A percentile compares a stretch with the other conserved stretches of the same genome.
phyloP scores from a whole-genome alignment of 2,113 vertebrate genomes.

The Vicugna pacos region DNA sequence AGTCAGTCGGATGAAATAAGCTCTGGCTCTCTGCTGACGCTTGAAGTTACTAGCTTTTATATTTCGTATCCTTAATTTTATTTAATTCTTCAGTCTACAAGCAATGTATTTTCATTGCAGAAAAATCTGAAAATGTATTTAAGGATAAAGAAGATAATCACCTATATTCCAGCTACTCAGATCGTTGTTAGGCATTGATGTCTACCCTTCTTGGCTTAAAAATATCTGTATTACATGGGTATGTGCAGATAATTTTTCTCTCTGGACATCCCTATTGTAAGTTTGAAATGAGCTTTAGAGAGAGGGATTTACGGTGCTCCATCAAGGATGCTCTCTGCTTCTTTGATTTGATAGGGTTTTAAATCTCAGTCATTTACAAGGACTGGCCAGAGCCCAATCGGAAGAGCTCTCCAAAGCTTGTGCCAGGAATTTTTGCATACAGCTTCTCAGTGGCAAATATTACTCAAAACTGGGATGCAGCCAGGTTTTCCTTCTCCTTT shows the following conservation, averaged over 20 bases:
- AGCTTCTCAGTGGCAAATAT: slow-evolving; percentile 75
- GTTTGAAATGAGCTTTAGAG: slow-evolving; percentile 20
- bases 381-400: slow-evolving; percentile 50
- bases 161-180: not conserved
- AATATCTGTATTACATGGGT: not conserved
- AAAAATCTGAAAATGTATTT: slow-evolving; percentile 38
- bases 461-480: slow-evolving; percentile 67
- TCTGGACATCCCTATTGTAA: not conserved
- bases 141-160: not conserved
- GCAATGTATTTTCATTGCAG: not conserved
- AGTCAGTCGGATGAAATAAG: slow-evolving; percentile 55
- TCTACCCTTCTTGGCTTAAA: not conserved
- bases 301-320: not conserved
- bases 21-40: not conserved
- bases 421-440: slow-evolving; percentile 74
- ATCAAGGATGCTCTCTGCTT: not conserved
- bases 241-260: not conserved
- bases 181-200: not conserved
- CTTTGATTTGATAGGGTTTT: slow-evolving; percentile 62
- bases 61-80: slow-evolving; percentile 19
- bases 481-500: slow-evolving; percentile 69
- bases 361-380: slow-evolving; percentile 62
- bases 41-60: not conserved
- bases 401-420: slow-evolving; percentile 53
- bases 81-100: slow-evolving; percentile 19